Conservation (phyloP, 2,797 vertebrate genomes). For the Rhinatrema bivittatum region DNA sequence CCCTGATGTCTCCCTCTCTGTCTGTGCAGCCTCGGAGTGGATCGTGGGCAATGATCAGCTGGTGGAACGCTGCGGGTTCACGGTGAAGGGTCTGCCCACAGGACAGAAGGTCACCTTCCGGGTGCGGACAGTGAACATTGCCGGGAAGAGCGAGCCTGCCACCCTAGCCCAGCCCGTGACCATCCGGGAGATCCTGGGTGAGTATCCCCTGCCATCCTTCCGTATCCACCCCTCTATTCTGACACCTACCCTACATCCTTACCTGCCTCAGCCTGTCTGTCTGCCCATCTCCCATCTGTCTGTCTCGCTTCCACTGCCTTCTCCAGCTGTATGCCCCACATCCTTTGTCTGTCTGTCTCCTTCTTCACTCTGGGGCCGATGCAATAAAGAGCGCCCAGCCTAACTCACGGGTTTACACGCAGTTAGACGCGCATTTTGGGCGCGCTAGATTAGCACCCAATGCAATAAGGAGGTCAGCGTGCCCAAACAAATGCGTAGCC, state of each 20-base stretch:
- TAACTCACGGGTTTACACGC: too few species aligned
- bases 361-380: too few species aligned
- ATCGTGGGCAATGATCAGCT: conserved; percentile 55
- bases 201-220: conserved; percentile 18
- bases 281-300: not conserved
- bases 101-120: conserved; percentile 79
- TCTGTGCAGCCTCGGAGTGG: conserved; percentile 68
- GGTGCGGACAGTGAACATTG: conserved; percentile 73
- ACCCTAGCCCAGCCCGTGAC: conserved; percentile 65
- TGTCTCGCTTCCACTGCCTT: not conserved
- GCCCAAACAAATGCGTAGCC: too few species aligned
- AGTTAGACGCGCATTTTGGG: too few species aligned
- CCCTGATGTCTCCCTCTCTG: too few species aligned
- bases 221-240: not conserved
- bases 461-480: too few species aligned
- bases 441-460: too few species aligned
- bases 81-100: conserved; percentile 67
- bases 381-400: too few species aligned
- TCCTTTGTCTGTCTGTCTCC: too few species aligned
- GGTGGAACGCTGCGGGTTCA: conserved; percentile 59
- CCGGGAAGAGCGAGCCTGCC: conserved; percentile 69
- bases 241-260: not conserved
- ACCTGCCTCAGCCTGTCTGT: too few species aligned
- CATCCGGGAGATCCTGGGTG: conserved; percentile 77
- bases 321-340: too few species aligned